phyloP scores from a whole-genome alignment of 2,113 vertebrate genomes.

The Orthonyx spaldingii region DNA sequence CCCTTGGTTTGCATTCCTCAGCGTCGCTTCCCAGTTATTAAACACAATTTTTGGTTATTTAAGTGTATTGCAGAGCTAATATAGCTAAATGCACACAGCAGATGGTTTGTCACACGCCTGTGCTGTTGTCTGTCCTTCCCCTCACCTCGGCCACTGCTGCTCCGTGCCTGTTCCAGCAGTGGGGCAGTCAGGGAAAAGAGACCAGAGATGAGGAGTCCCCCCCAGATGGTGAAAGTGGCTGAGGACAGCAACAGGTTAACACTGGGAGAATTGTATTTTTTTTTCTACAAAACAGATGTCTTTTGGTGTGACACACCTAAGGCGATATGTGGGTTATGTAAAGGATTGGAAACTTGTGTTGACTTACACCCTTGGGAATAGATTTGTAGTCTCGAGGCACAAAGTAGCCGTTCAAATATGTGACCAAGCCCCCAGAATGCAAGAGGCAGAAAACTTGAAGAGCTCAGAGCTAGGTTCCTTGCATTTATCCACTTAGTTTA shows the following conservation, averaged over 20 bases:
- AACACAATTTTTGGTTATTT: constrained; percentile 10
- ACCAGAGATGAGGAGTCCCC: not conserved
- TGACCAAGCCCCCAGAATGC: not conserved
- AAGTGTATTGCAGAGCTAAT: not conserved
- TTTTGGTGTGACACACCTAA: not conserved
- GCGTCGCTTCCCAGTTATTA: constrained; percentile 14
- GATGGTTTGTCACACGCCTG: not conserved
- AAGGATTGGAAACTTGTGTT: not conserved
- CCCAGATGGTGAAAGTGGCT: not conserved
- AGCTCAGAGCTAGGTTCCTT: not conserved
- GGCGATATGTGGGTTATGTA: not conserved
- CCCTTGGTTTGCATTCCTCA: not conserved
- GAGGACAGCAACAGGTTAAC: not conserved
- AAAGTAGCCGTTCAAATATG: not conserved
- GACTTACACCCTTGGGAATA: not conserved
- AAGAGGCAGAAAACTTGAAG: not conserved
- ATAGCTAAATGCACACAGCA: not conserved
- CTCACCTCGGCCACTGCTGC: not conserved
- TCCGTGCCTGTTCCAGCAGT: not conserved
- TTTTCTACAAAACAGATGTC: not conserved
- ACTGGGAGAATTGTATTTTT: not conserved
- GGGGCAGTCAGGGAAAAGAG: not conserved
- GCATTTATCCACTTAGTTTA: not conserved
- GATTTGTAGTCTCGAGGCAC: not conserved
- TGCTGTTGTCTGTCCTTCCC: not conserved